phyloP scores from a whole-genome alignment of 2,888 invertebrate genomes.

The Trachelus troglodyta region DNA sequence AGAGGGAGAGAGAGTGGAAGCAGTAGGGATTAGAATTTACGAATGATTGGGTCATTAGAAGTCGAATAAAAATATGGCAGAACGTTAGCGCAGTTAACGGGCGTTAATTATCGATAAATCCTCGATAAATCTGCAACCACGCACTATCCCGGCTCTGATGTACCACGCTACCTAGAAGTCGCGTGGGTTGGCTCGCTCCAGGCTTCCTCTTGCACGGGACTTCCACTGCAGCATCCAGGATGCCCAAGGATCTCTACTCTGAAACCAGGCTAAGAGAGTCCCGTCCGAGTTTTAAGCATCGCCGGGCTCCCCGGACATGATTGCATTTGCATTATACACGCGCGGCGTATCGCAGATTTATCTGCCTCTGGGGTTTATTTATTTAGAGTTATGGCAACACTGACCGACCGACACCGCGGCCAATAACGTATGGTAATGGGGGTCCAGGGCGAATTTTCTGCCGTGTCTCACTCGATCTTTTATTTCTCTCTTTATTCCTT shows the following conservation, averaged over 20 bases:
- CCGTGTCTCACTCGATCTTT: slow-evolving; percentile 40
- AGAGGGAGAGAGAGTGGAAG: neutral
- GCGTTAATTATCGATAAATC: neutral
- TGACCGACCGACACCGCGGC: slow-evolving; percentile 47
- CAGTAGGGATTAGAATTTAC: neutral
- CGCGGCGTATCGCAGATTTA: slow-evolving; percentile 56
- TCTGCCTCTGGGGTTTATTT: slow-evolving; percentile 62
- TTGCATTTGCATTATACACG: slow-evolving; percentile 66
- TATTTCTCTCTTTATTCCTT: slow-evolving; percentile 32
- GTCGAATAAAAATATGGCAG: neutral
- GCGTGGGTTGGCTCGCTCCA: neutral
- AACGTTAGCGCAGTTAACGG: neutral
- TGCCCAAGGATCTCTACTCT: neutral
- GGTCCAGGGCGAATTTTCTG: slow-evolving; percentile 14
- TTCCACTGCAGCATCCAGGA: neutral
- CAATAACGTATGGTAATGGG: slow-evolving; percentile 64
- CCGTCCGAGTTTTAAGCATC: slow-evolving; percentile 21
- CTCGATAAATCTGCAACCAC: neutral
- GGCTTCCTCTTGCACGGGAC: neutral
- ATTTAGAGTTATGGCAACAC: slow-evolving; percentile 64
- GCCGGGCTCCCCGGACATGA: slow-evolving; percentile 51
- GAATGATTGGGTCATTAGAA: neutral
- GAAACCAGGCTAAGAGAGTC: neutral
- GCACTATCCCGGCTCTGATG: neutral
- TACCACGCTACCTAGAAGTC: neutral